These are phyloP conservation scores for Montipora capitata DNA, from an alignment of 92 coral and sea anemone genomes.

Conservation along the genomic window DNA sequence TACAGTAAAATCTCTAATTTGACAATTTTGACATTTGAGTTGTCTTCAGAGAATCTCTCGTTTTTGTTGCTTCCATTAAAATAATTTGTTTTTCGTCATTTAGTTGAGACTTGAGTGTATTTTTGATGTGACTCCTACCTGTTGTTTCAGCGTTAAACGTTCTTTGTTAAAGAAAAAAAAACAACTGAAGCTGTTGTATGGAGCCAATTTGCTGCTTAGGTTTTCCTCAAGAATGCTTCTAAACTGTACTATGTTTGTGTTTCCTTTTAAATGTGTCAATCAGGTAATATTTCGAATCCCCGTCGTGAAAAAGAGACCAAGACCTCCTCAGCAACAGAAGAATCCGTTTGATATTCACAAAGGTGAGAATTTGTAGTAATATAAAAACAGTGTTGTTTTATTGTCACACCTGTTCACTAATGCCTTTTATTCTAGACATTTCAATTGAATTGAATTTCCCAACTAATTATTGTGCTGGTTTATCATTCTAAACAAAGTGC, in stretches of 20 bases:
- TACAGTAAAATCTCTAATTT: not conserved
- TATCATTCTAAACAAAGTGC: too few relatives aligned
- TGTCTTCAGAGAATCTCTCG: too few relatives aligned
- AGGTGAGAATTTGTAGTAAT: conserved; percentile 72
- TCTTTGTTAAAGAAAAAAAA: conserved; percentile 38
- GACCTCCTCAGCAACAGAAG: conserved; percentile 95
- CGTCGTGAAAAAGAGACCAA: conserved; percentile 96
- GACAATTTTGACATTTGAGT: too few relatives aligned
- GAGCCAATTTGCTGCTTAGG: conserved; percentile 36
- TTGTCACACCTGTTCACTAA: not conserved
- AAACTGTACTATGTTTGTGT: conserved; percentile 78
- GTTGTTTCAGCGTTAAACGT: conserved; percentile 32
- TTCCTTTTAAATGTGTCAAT: conserved; percentile 95
- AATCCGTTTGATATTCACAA: conserved; percentile 97
- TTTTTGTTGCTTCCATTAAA: not conserved
- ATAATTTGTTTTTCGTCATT: not conserved
- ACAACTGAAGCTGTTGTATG: conserved; percentile 62
- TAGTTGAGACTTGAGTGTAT: conserved; percentile 4
- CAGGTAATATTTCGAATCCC: conserved; percentile 99
- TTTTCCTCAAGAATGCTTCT: conserved; percentile 68
- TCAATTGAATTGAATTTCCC: not conserved
- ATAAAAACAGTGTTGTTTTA: not conserved
- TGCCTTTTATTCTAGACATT: not conserved
- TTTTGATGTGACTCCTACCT: conserved; percentile 34
- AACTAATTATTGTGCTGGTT: too few relatives aligned